These are phyloP conservation scores for Camponotus pennsylvanicus DNA, from an alignment of 1,140 invertebrate genomes.

Conservation along the genomic window DNA sequence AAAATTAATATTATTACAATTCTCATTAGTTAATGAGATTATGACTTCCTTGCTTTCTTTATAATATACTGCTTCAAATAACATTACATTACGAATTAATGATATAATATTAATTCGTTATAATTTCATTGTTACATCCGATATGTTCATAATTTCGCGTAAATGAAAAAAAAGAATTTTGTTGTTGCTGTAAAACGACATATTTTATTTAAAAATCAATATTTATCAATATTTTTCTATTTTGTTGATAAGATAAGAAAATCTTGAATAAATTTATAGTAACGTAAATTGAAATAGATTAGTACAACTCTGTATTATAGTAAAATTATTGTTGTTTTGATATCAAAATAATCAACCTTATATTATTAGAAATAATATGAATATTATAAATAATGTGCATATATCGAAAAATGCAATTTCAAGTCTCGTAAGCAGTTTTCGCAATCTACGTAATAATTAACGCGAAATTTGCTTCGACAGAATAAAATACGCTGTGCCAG, in stretches of 20 bases:
- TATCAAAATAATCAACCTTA: not conserved
- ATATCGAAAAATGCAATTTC: not conserved
- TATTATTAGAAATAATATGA: not conserved
- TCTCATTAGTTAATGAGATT: constrained; percentile 24
- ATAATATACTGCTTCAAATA: not conserved
- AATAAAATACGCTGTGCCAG: not conserved
- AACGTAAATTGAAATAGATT: not conserved
- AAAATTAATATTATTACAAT: constrained; percentile 5
- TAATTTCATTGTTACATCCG: constrained; percentile 11
- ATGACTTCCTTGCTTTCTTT: no score
- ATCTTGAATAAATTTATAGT: not conserved
- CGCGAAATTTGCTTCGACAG: not conserved
- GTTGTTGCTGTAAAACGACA: not conserved
- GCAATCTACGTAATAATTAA: not conserved
- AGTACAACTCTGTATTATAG: not conserved
- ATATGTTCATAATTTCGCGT: not conserved
- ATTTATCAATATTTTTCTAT: not conserved
- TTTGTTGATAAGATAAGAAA: not conserved
- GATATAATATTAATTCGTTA: constrained; percentile 5
- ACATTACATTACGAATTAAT: not conserved
- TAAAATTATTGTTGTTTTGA: not conserved
- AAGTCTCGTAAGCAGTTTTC: not conserved
- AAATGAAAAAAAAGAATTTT: not conserved
- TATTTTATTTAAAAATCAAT: not conserved
- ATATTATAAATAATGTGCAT: not conserved